Evolutionary conservation across 2,888 invertebrate genomes (phyloP), one percentile per base, ranked within the genome.

Genomic region (Clivina fossor): DNA sequence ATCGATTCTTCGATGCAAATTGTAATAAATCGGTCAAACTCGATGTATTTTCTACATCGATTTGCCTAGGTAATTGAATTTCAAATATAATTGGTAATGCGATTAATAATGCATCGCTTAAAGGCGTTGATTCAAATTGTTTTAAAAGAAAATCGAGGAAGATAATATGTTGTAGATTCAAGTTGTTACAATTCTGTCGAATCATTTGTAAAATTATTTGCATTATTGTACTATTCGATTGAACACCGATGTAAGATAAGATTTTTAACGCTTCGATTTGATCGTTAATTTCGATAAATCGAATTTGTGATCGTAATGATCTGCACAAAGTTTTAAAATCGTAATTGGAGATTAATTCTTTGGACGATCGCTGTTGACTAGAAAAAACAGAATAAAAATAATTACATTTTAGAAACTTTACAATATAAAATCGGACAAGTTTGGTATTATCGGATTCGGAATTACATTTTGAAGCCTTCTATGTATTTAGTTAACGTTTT

Each of bases 11-110:
- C 7, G 79, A 75, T 24, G 78, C 73, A 66, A 78, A 86, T 0
- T 73, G 66, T 4, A 86, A 66, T 71, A 79, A 78, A 18, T 81
- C 80, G 7, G 73, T 70, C 19, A 86, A 65, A 11, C 78, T 67
- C 0, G 69, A 65, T 4, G 80, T 57, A 62, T 84, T 80, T 18
- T 78, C 72, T 7, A 68, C 71, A 59, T 85, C 81, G 16, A 85
- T 64, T 67, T 86, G 82, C 4, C 74, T 61, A 0, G 77, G 74
- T 4, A 86, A 62, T 58, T 84, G 80, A 4, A 80, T 77, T 71
- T 86, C 82, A 65, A 87, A 85, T 0, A 84, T 81, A 20, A 86
- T 68, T 0, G 86, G 86, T 7, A 88, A 64, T 0, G 87, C 86
- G 1, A 84, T 73, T 63, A 76, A 76, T 3, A 88, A 65, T 0